Evolutionary conservation across 2,888 invertebrate species (phyloP), one percentile per base, ranked within the genome.

Genomic region (Drosophila peninsularis): DNA sequence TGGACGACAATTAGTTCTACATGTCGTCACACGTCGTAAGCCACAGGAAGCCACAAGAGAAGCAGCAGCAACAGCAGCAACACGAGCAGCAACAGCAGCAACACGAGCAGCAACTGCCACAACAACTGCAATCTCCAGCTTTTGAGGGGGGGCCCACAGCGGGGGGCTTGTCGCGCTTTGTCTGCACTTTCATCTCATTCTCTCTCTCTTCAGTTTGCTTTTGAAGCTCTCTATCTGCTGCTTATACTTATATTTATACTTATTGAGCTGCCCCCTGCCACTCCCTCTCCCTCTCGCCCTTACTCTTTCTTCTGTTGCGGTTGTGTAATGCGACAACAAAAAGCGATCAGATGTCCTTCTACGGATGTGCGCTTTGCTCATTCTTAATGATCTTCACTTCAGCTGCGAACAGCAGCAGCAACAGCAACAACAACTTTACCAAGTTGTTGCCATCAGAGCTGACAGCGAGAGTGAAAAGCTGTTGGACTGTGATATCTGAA

Each of bases 1-100:
- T 88, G 90, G 83, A 84, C 83, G 89, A 91, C 91, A 91, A 91
- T 91, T 91, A 91, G 91, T 90, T 91, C 91, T 91, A 91, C 90
- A 85, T 85, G 88, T 84, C 83, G 83, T 82, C 82, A 89, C 89
- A 90, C 90, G 88, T 90, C 88, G 89, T 78, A 89, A 90, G 90
- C 90, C 88, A 90, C 90, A 90, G 90, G 90, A 90, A 90, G 90
- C 87, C 89, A 80, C 80, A 79, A 62, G 49, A 63, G 64, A 57
- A 47, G 49, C 41, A 64, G 57, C 62, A 58, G 14, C 44, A 55
- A 19, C 41, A 63, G 19, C n/a, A 62, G 24, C 57, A 58, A 7
- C 74, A 62, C 41, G 50, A 44, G 64, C 56, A 55, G 13, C 49
- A 54, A 44, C 50, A 74, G 41, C 34, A 37, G n/a, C 37, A 7